Conservation (phyloP, 2,113 vertebrate genomes). For the Rhynchomys soricoides region DNA sequence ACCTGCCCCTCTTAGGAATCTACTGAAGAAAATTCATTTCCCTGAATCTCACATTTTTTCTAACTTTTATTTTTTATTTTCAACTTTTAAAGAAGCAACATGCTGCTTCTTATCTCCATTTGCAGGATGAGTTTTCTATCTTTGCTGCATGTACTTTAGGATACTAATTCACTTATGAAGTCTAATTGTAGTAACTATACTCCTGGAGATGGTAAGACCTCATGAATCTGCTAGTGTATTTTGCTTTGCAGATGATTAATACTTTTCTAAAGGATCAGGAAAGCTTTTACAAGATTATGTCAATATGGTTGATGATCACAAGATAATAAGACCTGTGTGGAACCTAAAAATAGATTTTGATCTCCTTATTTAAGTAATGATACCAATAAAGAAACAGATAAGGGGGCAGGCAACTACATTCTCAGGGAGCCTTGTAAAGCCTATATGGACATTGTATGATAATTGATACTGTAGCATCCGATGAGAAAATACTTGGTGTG, state of each 20-base stretch:
- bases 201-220: neutral
- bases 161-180: neutral
- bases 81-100: neutral
- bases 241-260: neutral
- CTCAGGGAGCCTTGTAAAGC: neutral
- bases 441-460: neutral
- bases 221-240: neutral
- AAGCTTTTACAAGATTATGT: neutral
- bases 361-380: neutral
- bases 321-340: neutral
- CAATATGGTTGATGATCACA: neutral
- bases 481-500: neutral
- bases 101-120: neutral
- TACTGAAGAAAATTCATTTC: no score
- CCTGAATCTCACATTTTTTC: neutral
- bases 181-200: neutral
- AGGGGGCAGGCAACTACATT: neutral
- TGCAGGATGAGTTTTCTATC: neutral
- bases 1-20: no score
- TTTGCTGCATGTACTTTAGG: neutral
- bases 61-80: neutral
- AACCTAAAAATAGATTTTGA: slow-evolving; percentile 1
- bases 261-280: neutral
- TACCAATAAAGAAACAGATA: neutral
- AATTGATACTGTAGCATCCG: neutral